Evolutionary conservation across 2,113 vertebrate species (phyloP).

Genomic region (Catharus minimus): DNA sequence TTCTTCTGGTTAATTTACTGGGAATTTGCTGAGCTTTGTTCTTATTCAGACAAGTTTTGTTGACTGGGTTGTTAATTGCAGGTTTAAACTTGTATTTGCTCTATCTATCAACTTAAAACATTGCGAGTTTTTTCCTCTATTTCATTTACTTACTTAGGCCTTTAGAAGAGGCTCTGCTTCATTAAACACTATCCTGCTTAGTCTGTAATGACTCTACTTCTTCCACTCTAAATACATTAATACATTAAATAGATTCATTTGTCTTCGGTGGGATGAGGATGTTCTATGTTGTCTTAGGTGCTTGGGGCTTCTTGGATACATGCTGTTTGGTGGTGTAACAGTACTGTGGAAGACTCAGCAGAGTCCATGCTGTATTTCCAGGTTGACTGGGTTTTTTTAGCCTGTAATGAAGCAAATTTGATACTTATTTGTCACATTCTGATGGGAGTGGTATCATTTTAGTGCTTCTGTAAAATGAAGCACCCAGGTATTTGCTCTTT

Average conservation of each 20-base stretch:
- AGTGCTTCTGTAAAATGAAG: neutral
- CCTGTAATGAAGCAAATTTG: neutral
- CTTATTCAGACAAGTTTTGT: slow-evolving; percentile 5
- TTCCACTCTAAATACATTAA: neutral
- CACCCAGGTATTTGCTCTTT: neutral
- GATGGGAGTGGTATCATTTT: neutral
- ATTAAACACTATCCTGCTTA: slow-evolving; percentile 20
- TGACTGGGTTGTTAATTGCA: slow-evolving; percentile 8
- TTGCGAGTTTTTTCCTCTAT: neutral
- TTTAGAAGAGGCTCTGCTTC: slow-evolving; percentile 28
- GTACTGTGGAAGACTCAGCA: neutral
- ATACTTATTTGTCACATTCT: neutral
- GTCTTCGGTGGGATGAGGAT: neutral
- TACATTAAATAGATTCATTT: neutral
- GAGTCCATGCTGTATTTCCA: neutral
- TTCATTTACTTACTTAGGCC: neutral
- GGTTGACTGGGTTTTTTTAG: neutral
- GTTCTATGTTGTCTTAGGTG: neutral
- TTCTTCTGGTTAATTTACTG: slow-evolving; percentile 7
- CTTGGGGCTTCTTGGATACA: neutral
- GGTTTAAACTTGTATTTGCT: slow-evolving; percentile 18
- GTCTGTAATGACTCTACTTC: neutral
- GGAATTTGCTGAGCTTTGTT: slow-evolving; percentile 30
- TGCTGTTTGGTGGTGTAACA: neutral
- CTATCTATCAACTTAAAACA: neutral